Percentiles rank a stretch among this genome's conserved stretches.
Evolutionary conservation across 1,140 invertebrate species (phyloP).

Genomic region (Aphaenogaster rudis): DNA sequence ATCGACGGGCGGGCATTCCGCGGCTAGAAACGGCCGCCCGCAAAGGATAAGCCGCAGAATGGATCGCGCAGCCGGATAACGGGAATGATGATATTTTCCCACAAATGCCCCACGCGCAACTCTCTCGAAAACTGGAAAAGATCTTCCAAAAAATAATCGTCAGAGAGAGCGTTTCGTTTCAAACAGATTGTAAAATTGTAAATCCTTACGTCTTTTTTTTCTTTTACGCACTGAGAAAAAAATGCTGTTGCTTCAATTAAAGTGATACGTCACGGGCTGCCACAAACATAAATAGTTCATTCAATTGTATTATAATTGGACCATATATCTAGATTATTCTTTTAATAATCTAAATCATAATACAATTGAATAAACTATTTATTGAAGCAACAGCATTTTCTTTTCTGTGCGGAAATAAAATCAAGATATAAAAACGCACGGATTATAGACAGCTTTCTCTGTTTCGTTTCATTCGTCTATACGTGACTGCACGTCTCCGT

Average conservation of each 20-base stretch:
- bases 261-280: no score
- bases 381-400: no score
- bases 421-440: not conserved
- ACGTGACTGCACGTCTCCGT: slow-evolving; percentile 3
- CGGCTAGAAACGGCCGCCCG: slow-evolving; percentile 62
- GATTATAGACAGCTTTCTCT: not conserved
- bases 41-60: slow-evolving; percentile 52
- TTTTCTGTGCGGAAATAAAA: not conserved
- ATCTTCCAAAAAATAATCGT: not conserved
- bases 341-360: no score
- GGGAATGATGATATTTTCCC: slow-evolving; percentile 16
- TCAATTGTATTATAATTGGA: no score
- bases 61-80: slow-evolving; percentile 3
- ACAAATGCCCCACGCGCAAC: not conserved
- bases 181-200: not conserved
- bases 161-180: not conserved
- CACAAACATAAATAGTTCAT: no score
- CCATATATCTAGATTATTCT: no score
- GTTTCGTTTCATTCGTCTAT: slow-evolving; percentile 9
- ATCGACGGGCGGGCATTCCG: slow-evolving; percentile 66
- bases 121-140: not conserved
- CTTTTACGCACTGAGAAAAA: no score
- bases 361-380: no score
- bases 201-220: not conserved
- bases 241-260: no score